phyloP scores from a whole-genome alignment of 1,140 invertebrate genomes.

The Homarus americanus region DNA sequence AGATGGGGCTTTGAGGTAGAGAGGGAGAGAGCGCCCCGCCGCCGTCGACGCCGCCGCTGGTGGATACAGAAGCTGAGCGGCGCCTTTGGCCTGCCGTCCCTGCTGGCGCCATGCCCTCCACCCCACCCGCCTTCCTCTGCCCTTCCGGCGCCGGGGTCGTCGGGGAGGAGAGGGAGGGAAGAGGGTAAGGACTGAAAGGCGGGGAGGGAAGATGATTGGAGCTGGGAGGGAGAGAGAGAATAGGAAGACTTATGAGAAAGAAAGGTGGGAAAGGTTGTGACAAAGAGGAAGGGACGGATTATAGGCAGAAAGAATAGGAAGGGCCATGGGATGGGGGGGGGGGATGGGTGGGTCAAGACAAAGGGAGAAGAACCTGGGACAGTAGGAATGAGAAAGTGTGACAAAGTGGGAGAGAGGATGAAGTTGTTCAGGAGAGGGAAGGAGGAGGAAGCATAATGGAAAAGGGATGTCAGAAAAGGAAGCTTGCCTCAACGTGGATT shows the following conservation, averaged over 20 bases:
- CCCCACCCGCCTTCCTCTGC: background rate
- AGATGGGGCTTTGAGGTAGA: background rate
- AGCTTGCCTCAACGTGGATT: too few species aligned
- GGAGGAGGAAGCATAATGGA: too few species aligned
- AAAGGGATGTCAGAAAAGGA: too few species aligned
- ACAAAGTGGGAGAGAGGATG: too few species aligned
- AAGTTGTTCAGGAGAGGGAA: too few species aligned
- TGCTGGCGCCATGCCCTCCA: background rate
- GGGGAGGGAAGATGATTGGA: background rate
- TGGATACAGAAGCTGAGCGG: background rate
- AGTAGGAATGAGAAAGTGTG: too few species aligned
- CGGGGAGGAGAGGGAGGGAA: background rate
- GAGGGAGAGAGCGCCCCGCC: too few species aligned
- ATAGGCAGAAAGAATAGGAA: too few species aligned
- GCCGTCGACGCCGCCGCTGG: too few species aligned
- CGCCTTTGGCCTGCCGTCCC: background rate
- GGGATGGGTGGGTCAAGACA: background rate
- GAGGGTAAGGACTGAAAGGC: background rate
- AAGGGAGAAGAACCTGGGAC: background rate
- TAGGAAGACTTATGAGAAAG: background rate
- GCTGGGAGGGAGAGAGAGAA: background rate
- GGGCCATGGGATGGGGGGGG: background rate
- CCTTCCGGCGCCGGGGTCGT: background rate
- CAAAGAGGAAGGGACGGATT: background rate
- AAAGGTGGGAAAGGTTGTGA: background rate